Evolutionary conservation across 2,888 invertebrate species (phyloP).

Genomic region (Plusia festucae): DNA sequence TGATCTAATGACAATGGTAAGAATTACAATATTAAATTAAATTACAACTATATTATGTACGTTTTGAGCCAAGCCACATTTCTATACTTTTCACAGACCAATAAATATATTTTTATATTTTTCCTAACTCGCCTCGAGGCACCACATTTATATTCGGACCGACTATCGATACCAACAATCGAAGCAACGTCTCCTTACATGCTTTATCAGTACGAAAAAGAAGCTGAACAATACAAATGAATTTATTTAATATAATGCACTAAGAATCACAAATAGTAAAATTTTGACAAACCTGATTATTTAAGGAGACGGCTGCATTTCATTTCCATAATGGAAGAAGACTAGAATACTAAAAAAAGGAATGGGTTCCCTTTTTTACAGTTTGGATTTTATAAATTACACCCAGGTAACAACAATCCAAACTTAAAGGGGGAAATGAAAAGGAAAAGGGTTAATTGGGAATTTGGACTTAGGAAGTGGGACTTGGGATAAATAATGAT

Average conservation of each 20-base stretch:
- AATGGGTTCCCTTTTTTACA: neutral
- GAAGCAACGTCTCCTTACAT: neutral
- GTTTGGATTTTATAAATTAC: conserved; percentile 6
- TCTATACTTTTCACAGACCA: neutral
- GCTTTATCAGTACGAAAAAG: neutral
- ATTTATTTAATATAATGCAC: neutral
- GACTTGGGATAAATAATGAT: neutral
- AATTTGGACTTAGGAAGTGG: neutral
- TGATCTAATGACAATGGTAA: neutral
- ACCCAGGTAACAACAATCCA: neutral
- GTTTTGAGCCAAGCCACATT: neutral
- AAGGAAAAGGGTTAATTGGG: neutral
- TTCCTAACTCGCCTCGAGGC: neutral
- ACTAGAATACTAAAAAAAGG: neutral
- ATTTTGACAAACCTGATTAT: neutral
- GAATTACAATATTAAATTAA: neutral
- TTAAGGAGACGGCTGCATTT: neutral
- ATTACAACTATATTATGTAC: conserved; percentile 1
- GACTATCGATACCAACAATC: neutral
- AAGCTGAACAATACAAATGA: neutral
- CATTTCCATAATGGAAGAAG: neutral
- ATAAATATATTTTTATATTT: neutral
- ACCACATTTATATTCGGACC: neutral
- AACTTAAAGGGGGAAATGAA: conserved; percentile 6
- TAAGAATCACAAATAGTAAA: neutral